A percentile compares a stretch with the other conserved stretches of the same genome.
Conservation (phyloP, 2,113 vertebrate genomes). For the Sphyrna mokarran region DNA sequence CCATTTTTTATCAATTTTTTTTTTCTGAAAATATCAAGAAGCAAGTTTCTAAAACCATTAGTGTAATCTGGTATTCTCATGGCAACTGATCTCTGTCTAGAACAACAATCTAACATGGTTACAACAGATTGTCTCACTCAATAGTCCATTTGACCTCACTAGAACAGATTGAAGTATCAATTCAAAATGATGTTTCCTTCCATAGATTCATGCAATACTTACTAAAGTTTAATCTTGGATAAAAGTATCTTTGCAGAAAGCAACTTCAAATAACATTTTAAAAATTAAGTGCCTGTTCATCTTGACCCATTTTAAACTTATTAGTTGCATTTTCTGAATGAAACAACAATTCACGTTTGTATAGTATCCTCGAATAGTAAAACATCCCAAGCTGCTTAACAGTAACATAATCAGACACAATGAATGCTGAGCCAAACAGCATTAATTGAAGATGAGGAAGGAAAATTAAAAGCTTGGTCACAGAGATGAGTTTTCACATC, state of each 20-base stretch:
- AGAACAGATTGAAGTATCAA: neutral
- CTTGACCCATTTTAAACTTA: neutral
- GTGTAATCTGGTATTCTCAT: neutral
- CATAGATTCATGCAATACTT: neutral
- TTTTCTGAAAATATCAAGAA: neutral
- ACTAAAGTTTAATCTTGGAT: neutral
- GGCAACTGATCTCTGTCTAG: neutral
- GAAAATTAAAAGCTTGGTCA: neutral
- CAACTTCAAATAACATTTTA: neutral
- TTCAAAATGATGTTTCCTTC: neutral
- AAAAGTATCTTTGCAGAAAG: neutral
- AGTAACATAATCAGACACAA: neutral
- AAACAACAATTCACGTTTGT: neutral
- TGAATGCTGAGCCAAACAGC: neutral
- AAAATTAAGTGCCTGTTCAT: neutral
- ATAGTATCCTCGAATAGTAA: neutral
- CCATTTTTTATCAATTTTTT: neutral
- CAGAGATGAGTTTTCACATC: neutral
- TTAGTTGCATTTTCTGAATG: neutral
- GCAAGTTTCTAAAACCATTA: neutral
- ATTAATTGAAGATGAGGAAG: neutral
- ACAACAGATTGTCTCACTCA: neutral
- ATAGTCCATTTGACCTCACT: constrained; percentile 1
- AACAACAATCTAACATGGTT: neutral
- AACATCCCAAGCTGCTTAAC: neutral